Conservation (phyloP, 2,888 invertebrate genomes). For the Perdita meconis region DNA sequence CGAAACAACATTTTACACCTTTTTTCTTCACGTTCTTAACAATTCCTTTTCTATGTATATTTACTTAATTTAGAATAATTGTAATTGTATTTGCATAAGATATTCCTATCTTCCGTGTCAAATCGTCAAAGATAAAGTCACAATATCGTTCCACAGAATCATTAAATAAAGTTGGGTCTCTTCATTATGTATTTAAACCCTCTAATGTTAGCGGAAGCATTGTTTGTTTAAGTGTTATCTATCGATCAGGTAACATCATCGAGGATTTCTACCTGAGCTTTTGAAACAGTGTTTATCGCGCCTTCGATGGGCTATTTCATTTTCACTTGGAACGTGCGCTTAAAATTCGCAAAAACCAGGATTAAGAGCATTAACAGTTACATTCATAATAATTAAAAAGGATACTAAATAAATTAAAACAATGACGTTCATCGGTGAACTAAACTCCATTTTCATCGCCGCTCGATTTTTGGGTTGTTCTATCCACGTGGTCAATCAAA, state of each 20-base stretch:
- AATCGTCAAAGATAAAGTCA: no score
- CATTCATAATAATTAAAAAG: not conserved
- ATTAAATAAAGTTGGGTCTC: slow-evolving; percentile 4
- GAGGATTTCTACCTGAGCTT: not conserved
- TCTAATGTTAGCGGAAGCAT: not conserved
- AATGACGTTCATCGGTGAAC: slow-evolving; percentile 64
- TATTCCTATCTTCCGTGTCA: no score
- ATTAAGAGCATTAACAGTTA: no score
- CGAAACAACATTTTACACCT: no score
- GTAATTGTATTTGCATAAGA: no score
- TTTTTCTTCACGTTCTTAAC: no score
- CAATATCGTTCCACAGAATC: not conserved
- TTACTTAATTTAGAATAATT: no score
- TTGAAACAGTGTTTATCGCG: slow-evolving; percentile 3
- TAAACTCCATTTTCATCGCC: slow-evolving; percentile 63
- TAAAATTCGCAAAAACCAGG: not conserved
- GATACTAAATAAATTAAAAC: not conserved
- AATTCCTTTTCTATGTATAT: no score
- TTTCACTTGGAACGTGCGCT: not conserved
- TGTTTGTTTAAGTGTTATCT: slow-evolving; percentile 4
- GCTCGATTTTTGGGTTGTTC: slow-evolving; percentile 67
- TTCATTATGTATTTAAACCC: slow-evolving; percentile 26
- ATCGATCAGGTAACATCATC: not conserved
- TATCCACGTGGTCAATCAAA: slow-evolving; percentile 53
- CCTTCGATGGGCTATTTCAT: not conserved